phyloP scores from a whole-genome alignment of 2,113 vertebrate species.

The Takifugu bimaculatus region DNA sequence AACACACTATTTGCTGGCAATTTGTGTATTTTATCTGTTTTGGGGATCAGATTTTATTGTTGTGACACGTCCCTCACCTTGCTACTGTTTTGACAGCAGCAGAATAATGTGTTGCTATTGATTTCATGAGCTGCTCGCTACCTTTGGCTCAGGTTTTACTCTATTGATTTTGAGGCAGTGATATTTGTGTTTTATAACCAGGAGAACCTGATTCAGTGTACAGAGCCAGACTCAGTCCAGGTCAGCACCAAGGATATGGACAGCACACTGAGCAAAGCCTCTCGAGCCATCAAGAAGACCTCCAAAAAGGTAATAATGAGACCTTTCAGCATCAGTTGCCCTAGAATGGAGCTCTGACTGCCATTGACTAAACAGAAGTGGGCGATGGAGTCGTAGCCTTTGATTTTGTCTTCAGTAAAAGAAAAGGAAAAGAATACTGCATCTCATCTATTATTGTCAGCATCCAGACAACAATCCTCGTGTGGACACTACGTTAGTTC shows the following conservation, averaged over 20 bases:
- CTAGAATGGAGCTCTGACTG: no score
- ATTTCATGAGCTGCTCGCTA: slow-evolving; percentile 8
- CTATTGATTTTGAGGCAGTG: slow-evolving; percentile 9
- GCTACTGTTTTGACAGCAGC: slow-evolving; percentile 1
- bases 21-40: slow-evolving; percentile 1
- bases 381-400: no score
- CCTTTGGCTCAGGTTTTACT: slow-evolving; percentile 15
- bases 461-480: neutral
- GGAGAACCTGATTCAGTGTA: slow-evolving; percentile 91
- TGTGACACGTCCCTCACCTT: neutral
- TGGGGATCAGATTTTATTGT: neutral
- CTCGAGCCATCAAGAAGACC: slow-evolving; percentile 96
- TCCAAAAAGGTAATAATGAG: slow-evolving; percentile 87
- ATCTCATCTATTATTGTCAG: no score
- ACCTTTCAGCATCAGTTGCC: neutral
- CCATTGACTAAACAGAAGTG: no score
- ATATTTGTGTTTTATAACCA: slow-evolving; percentile 57
- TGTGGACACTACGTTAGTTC: neutral
- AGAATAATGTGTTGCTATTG: slow-evolving; percentile 10
- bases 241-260: slow-evolving; percentile 98
- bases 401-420: no score
- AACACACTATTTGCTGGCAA: slow-evolving; percentile 45
- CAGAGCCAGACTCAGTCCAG: slow-evolving; percentile 91
- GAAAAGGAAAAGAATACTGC: no score
- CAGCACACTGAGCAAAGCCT: slow-evolving; percentile 96